A percentile compares a stretch with the other conserved stretches of the same genome.
Evolutionary conservation across 2,113 vertebrate species (phyloP).

Genomic region (Micronisus gabar): DNA sequence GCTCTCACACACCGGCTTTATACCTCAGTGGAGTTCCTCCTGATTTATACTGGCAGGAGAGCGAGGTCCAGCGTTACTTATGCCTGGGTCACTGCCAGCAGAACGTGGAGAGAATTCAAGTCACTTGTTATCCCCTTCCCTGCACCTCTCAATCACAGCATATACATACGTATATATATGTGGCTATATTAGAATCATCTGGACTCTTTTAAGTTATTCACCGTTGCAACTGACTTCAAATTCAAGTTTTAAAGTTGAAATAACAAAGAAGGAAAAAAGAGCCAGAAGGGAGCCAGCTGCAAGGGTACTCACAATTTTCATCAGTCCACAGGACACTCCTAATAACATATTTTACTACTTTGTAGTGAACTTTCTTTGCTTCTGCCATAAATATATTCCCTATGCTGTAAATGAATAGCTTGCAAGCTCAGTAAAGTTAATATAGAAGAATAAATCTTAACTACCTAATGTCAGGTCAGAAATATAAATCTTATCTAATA

Average conservation of each 20-base stretch:
- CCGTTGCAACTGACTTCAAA: slow-evolving; percentile 9
- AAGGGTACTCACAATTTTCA: slow-evolving; percentile 52
- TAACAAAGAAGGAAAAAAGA: slow-evolving; percentile 54
- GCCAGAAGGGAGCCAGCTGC: slow-evolving; percentile 55
- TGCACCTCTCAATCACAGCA: slow-evolving; percentile 22
- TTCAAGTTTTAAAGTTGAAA: slow-evolving; percentile 59
- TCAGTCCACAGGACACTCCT: slow-evolving; percentile 31
- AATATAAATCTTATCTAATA: slow-evolving; percentile 68
- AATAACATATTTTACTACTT: slow-evolving; percentile 57
- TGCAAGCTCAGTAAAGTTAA: slow-evolving; percentile 57
- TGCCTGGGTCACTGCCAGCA: slow-evolving; percentile 21
- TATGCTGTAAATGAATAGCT: slow-evolving; percentile 50
- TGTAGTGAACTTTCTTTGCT: slow-evolving; percentile 51
- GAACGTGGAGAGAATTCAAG: not conserved
- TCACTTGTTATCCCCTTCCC: slow-evolving; percentile 47
- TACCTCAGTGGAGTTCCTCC: not conserved
- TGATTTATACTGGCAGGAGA: slow-evolving; percentile 50
- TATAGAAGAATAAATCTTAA: slow-evolving; percentile 66
- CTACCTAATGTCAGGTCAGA: slow-evolving; percentile 68
- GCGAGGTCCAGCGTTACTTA: slow-evolving; percentile 4
- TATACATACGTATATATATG: not conserved
- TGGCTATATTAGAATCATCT: slow-evolving; percentile 40
- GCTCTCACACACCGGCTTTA: slow-evolving; percentile 2
- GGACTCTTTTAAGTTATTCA: slow-evolving; percentile 35
- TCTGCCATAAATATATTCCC: slow-evolving; percentile 60